These are phyloP conservation scores for Carposina sasakii DNA, from an alignment of 1,140 invertebrate genomes.

Conservation along the genomic window DNA sequence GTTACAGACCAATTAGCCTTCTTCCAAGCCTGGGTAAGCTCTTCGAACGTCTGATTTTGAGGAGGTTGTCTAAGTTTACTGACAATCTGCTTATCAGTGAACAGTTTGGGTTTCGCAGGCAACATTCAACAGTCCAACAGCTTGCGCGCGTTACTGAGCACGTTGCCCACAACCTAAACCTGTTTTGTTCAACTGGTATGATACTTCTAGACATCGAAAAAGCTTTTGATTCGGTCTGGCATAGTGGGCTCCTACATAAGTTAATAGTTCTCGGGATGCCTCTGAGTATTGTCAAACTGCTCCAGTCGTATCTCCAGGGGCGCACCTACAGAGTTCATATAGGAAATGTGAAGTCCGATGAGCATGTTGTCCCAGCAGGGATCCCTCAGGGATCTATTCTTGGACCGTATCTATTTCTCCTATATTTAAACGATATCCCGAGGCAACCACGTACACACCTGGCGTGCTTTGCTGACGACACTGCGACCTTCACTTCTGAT, in stretches of 20 bases:
- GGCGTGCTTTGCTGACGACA: neutral
- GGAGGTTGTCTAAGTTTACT: neutral
- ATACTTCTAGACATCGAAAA: conserved; percentile 1
- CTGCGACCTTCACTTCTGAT: neutral
- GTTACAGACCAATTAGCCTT: conserved; percentile 7
- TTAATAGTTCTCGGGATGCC: neutral
- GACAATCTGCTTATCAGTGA: neutral
- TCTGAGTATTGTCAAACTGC: neutral
- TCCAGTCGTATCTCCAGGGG: neutral
- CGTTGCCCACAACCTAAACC: neutral
- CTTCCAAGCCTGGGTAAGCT: neutral
- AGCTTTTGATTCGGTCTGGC: conserved; percentile 1
- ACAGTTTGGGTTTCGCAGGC: neutral
- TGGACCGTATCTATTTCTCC: neutral
- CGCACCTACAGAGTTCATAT: neutral
- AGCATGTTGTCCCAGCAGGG: conserved; percentile 6
- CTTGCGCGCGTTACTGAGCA: neutral
- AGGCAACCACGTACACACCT: neutral
- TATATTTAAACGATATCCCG: conserved; percentile 1
- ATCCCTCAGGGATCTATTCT: conserved; percentile 12
- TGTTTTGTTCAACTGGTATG: neutral
- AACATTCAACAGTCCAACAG: conserved; percentile 1
- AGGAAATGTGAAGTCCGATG: neutral
- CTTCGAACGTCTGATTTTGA: neutral
- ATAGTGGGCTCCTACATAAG: neutral